Evolutionary conservation across 2,888 invertebrate genomes (phyloP), one percentile per base, ranked within the genome.

Genomic region (Dryobota labecula): DNA sequence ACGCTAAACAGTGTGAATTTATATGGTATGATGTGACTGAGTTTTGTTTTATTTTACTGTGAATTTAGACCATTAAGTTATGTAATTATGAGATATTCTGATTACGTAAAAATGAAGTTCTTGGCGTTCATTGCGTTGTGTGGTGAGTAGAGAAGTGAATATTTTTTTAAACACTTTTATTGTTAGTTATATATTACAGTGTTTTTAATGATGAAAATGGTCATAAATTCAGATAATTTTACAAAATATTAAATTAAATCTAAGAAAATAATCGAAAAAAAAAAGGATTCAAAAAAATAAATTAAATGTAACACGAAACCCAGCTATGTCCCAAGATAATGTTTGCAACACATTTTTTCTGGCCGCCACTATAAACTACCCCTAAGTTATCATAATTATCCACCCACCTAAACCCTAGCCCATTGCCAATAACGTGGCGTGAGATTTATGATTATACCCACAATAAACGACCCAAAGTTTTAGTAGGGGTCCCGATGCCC

Each of bases 101-200:
- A 86, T 89, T 87, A 80, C 81, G 84, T 86, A 67, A 94, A 93
- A 87, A 94, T 95, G 95, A 95, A 93, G 93, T 84, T 94, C 78
- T 88, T 94, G 78, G 87, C 90, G 70, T 79, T 95, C 56, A 90
- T 95, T 84, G 90, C 92, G 66, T 89, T 95, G 64, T 95, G 93
- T 88, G 95, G 95, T 95, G 88, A 94, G 95, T 94, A 82, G 9
- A 63, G 2, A 41, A 76, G 56, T 78, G 43, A 63, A 47, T 47
- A 76, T 61, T 70, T 45, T 33, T 1, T 51, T 20, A 24, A n/a
- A 11, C 36, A 47, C 0, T 60, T 49, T 33, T 15, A 33, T 15
- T 47, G 15, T 30, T 38, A 33, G 11, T 38, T 20, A 7, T 47
- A 9, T 27, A 24, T 20, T 20, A 18, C 13, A 27, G n/a, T 45